phyloP scores from a whole-genome alignment of 1,140 invertebrate species.

The Drosophila insularis region DNA sequence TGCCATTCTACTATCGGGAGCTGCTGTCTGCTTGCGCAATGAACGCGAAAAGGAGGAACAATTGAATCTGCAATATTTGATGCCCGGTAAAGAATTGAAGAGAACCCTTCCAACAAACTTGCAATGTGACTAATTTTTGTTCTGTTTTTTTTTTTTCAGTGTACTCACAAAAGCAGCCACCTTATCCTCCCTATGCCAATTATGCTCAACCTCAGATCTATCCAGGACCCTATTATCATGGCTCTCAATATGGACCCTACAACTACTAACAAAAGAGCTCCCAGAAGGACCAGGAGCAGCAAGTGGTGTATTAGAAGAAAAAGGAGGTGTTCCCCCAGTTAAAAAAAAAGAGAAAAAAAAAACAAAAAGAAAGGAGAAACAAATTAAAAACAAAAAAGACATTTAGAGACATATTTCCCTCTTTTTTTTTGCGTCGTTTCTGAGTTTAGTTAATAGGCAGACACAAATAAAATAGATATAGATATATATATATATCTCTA shows the following conservation, averaged over 20 bases:
- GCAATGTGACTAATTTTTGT: not conserved
- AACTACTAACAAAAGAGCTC: slow-evolving; percentile 86
- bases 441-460: slow-evolving; percentile 54
- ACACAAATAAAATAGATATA: slow-evolving; percentile 37
- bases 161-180: slow-evolving; percentile 95
- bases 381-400: slow-evolving; percentile 9
- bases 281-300: slow-evolving; percentile 14
- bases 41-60: slow-evolving; percentile 96
- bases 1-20: slow-evolving; percentile 95
- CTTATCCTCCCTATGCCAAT: slow-evolving; percentile 91
- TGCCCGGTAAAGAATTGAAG: slow-evolving; percentile 91
- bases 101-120: too few species aligned
- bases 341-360: slow-evolving; percentile 19
- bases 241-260: slow-evolving; percentile 96
- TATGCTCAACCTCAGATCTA: slow-evolving; percentile 93
- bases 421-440: slow-evolving; percentile 54
- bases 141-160: slow-evolving; percentile 84
- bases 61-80: slow-evolving; percentile 98
- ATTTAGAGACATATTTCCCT: slow-evolving; percentile 10
- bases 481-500: slow-evolving; percentile 15
- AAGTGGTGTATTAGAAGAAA: too few species aligned
- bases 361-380: slow-evolving; percentile 37
- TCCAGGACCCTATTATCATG: slow-evolving; percentile 93
- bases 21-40: slow-evolving; percentile 95
- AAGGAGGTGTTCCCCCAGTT: not conserved